Base-by-base conservation (phyloP, 2,797 vertebrate genomes). In the Carapus acus region DNA sequence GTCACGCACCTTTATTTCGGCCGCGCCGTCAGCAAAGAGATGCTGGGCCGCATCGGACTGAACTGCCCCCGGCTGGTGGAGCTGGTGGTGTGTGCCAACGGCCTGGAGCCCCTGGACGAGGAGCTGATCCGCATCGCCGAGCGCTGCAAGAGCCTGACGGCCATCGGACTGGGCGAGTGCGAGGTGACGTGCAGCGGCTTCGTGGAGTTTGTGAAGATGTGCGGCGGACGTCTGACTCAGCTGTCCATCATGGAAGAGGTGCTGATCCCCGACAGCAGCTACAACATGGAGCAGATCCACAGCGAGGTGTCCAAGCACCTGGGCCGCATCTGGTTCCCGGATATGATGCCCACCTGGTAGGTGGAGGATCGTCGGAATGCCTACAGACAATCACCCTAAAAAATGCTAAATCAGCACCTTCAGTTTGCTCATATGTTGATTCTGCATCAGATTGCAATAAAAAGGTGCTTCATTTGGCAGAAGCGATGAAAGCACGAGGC, bases 201-300 rank as follows among this genome's bases (percentile, higher is more conserved):
- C 63, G 92, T 96, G 41, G 92, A 97, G 84, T 96, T 98, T 62
- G 94, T 96, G 54, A 96, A 94, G 85, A 92, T 93, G 91, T 98
- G 94, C 7, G 93, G 94, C 0, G 89, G 90, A 39, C 90, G 94
- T 52, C 88, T 97, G 44, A 94, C 92, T 49, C 94, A 97, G 63
- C 88, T 98, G 61, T 97, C 95, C 6, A 93, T 98, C 73, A 96
- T 95, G 94, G 94, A 96, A 84, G 93, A 97, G 76, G 93, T 96
- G 50, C 65, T 97, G 79, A 92, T 96, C 78, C 93, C 94, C 54
- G 94, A 98, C 80, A 92, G 92, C 80, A 93, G 90, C 69, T 96
- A 92, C 82, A 92, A 85, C 80, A 87, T 93, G 79, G 95, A 98
- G 76, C 93, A 97, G 83, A 96, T 97, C 74, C 92, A 96, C 2